These are phyloP conservation scores for Mantis religiosa DNA, from an alignment of 2,888 invertebrate genomes.

Conservation along the genomic window DNA sequence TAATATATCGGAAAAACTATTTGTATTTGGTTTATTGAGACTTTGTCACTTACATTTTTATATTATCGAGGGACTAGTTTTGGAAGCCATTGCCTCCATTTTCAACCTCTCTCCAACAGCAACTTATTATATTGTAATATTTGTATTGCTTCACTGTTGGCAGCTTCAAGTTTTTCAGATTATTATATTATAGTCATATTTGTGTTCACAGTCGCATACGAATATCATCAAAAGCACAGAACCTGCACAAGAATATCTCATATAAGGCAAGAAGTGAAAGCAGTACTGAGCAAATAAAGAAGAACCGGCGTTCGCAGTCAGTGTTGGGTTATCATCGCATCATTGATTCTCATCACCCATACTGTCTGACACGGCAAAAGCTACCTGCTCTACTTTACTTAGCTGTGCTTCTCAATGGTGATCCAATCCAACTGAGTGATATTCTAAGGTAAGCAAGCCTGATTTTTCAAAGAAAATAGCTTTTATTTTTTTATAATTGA, in stretches of 20 bases:
- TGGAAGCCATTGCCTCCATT: no score
- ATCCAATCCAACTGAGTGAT: constrained; percentile 16
- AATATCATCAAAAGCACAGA: neutral
- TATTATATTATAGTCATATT: neutral
- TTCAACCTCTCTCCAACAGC: no score
- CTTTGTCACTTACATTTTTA: no score
- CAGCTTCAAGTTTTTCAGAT: no score
- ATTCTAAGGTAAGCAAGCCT: constrained; percentile 6
- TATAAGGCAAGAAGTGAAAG: neutral
- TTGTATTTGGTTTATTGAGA: no score
- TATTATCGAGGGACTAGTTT: no score
- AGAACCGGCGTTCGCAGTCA: neutral
- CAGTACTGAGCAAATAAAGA: neutral
- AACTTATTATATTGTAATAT: no score
- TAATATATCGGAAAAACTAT: no score
- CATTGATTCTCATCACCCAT: neutral
- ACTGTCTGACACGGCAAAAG: neutral
- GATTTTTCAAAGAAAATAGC: no score
- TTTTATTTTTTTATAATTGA: no score
- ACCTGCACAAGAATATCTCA: neutral
- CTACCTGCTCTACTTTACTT: neutral
- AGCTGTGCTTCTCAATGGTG: neutral
- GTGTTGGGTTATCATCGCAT: neutral
- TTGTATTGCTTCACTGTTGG: no score
- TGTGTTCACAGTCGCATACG: neutral